Conservation (phyloP, 2,113 vertebrate genomes). For the Hemibagrus wyckioides region DNA sequence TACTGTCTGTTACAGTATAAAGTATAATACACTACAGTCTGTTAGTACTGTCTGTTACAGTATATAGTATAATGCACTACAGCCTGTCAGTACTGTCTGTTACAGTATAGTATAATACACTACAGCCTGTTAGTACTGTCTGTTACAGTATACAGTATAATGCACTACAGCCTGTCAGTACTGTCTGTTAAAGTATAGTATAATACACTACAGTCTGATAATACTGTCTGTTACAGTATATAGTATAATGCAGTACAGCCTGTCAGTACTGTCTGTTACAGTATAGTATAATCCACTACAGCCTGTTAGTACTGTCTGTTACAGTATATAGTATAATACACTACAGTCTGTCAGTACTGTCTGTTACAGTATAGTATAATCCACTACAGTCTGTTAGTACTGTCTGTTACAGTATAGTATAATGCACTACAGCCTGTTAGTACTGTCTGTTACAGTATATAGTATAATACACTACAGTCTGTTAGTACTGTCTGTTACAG, state of each 20-base stretch:
- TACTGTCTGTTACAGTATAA: background rate
- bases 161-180: background rate
- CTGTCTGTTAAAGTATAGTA: background rate
- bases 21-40: background rate
- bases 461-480: background rate
- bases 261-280: background rate
- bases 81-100: background rate
- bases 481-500: background rate
- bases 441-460: background rate
- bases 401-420: background rate
- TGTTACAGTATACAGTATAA: background rate
- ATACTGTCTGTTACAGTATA: background rate
- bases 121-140: background rate
- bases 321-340: background rate
- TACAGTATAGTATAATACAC: background rate
- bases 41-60: background rate
- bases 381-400: background rate
- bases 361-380: background rate
- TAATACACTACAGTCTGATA: background rate
- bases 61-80: background rate
- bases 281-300: background rate
- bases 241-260: background rate
- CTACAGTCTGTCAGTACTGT: background rate
- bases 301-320: background rate
- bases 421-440: background rate